Evolutionary conservation across 2,113 vertebrate genomes (phyloP).

Genomic region (Solenodon paradoxus): DNA sequence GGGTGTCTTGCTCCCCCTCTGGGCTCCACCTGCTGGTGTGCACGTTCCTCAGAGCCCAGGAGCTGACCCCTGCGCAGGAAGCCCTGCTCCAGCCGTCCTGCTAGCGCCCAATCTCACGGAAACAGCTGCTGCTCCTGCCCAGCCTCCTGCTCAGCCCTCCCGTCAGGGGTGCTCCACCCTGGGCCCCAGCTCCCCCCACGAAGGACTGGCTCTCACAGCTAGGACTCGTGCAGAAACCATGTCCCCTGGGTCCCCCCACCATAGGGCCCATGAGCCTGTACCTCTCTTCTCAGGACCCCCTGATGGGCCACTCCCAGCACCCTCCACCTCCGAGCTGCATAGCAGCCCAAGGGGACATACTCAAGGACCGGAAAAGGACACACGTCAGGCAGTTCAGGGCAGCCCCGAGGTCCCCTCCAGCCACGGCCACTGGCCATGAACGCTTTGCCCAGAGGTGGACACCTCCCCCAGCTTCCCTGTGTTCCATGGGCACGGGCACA

Average conservation of each 20-base stretch:
- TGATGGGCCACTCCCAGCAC: not conserved
- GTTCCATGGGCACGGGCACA: accelerated
- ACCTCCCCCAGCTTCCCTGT: not conserved
- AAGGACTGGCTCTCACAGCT: not conserved
- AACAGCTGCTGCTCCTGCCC: not conserved
- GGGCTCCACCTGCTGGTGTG: not conserved
- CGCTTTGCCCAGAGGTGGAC: not conserved
- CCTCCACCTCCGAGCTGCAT: not conserved
- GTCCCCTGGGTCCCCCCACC: not conserved
- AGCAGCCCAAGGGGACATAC: no score
- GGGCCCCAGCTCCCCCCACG: accelerated
- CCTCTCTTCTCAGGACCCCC: not conserved
- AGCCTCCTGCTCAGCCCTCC: not conserved
- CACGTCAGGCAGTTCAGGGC: not conserved
- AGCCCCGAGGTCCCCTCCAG: not conserved
- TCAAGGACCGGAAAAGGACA: not conserved
- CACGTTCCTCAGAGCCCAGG: accelerated
- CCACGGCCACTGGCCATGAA: not conserved
- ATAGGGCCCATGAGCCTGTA: not conserved
- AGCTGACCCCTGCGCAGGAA: not conserved
- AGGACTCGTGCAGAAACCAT: not conserved
- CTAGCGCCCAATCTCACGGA: conserved; percentile 14
- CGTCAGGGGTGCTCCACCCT: not conserved
- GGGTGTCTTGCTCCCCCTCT: accelerated
- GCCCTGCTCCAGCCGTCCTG: not conserved